A percentile compares a stretch with the other conserved stretches of the same genome.
Conservation (phyloP, 2,113 vertebrate species). For the Tursiops truncatus region DNA sequence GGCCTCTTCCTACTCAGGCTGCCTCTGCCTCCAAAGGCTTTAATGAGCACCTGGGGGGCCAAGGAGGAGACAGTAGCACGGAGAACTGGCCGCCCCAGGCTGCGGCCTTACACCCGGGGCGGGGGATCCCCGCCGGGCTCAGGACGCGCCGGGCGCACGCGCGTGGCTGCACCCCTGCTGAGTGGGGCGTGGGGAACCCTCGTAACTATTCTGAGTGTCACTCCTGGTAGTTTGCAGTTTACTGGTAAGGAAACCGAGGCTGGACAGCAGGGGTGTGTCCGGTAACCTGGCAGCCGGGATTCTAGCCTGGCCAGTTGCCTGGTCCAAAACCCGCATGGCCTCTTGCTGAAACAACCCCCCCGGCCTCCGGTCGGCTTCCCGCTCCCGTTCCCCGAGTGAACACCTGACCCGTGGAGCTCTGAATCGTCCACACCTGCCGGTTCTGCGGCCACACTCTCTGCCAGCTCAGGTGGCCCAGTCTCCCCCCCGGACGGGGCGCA, state of each 20-base stretch:
- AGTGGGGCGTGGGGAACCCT: too few species aligned
- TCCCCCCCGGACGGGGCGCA: neutral
- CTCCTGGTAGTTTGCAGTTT: neutral
- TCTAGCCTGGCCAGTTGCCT: neutral
- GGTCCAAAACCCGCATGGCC: neutral
- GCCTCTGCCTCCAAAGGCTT: neutral
- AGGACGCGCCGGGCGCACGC: accelerated
- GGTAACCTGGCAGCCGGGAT: neutral
- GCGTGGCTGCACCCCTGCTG: neutral
- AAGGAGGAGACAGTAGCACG: accelerated
- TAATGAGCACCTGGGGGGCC: neutral
- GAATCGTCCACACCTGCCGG: neutral
- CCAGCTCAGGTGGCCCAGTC: neutral
- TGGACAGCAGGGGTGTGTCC: neutral
- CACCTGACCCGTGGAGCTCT: neutral
- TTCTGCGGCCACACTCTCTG: neutral
- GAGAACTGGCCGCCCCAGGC: accelerated
- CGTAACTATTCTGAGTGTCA: accelerated
- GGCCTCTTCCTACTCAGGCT: neutral
- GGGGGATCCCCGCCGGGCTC: neutral
- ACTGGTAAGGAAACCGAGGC: neutral
- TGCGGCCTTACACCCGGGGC: neutral
- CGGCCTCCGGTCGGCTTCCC: neutral
- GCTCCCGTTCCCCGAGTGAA: neutral
- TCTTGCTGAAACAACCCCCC: neutral